A percentile compares a stretch with the other conserved stretches of the same genome.
Evolutionary conservation across 2,888 invertebrate genomes (phyloP).

Genomic region (Himalopsyche tibetana): DNA sequence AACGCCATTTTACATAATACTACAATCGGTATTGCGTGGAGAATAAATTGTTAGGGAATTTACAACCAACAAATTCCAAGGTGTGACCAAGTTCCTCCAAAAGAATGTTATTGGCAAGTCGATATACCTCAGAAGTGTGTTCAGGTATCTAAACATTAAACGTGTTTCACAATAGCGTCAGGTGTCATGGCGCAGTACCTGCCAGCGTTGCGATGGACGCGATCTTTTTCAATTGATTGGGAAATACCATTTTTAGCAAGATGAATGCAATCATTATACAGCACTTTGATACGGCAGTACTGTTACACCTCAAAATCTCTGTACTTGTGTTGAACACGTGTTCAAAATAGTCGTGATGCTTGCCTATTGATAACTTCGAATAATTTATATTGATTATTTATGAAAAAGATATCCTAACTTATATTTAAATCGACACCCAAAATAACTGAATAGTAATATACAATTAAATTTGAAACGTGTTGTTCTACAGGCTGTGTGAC

Average conservation of each 20-base stretch:
- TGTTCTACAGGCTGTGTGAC: too few species aligned
- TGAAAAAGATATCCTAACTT: too few species aligned
- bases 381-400: too few species aligned
- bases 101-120: slow-evolving; percentile 15
- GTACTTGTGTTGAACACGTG: too few species aligned
- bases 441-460: too few species aligned
- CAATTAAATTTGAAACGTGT: too few species aligned
- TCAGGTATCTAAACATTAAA: slow-evolving; percentile 27
- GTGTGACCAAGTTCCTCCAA: slow-evolving; percentile 23
- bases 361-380: too few species aligned
- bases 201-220: slow-evolving; percentile 6
- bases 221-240: slow-evolving; percentile 40
- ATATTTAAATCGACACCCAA: too few species aligned
- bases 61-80: neutral
- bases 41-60: slow-evolving; percentile 6
- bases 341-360: too few species aligned
- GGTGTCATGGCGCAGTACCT: slow-evolving; percentile 9
- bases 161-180: slow-evolving; percentile 29
- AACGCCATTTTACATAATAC: neutral
- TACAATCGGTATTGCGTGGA: slow-evolving; percentile 3
- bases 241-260: slow-evolving; percentile 21
- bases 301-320: neutral
- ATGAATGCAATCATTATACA: neutral
- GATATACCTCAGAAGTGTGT: neutral
- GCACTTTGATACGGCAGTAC: neutral